phyloP scores from a whole-genome alignment of 2,113 vertebrate genomes.

The Nyctereutes procyonoides region DNA sequence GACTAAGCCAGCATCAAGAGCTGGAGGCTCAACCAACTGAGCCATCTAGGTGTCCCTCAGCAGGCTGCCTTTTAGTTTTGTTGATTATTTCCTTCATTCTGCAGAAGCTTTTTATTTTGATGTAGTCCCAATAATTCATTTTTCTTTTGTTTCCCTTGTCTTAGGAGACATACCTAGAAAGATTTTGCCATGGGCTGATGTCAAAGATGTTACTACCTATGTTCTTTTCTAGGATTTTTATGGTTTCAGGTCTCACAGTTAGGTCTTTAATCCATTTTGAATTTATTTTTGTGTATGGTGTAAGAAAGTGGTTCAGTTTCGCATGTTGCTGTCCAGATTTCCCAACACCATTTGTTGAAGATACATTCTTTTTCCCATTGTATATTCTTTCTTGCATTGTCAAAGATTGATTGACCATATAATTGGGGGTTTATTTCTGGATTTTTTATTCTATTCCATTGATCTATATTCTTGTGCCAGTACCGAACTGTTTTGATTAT shows the following conservation, averaged over 20 bases:
- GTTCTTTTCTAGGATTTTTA: not conserved
- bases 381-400: not conserved
- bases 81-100: not conserved
- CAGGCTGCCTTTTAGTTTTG: not conserved
- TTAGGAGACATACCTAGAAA: not conserved
- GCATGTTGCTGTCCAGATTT: not conserved
- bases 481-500: not conserved
- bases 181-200: not conserved
- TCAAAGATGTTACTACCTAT: not conserved
- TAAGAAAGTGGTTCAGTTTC: not conserved
- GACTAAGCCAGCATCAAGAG: not conserved
- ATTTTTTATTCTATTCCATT: not conserved
- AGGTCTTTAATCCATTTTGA: not conserved
- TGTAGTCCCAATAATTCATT: not conserved
- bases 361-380: not conserved
- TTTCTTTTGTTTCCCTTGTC: not conserved
- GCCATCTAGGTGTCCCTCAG: not conserved
- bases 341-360: not conserved
- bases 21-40: not conserved
- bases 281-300: not conserved
- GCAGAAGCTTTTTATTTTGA: not conserved
- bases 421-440: not conserved
- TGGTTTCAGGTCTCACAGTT: not conserved
- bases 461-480: not conserved
- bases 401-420: not conserved